Base-by-base conservation (phyloP, 2,113 vertebrate genomes). In the Cochlearius cochlearius region DNA sequence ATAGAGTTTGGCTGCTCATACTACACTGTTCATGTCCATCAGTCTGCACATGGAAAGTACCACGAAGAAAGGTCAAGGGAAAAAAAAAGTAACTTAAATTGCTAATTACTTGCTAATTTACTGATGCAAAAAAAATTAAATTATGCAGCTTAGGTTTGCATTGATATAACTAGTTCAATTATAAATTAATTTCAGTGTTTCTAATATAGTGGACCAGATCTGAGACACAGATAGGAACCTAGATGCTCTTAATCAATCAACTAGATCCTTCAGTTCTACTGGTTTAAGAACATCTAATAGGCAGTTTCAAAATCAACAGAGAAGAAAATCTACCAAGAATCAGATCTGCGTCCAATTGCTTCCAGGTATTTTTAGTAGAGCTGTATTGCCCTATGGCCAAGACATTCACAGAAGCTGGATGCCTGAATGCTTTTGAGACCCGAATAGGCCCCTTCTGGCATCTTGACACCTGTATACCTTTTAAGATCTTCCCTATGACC, bases 371-470 rank as follows among this genome's bases (percentile, higher is more conserved):
- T 79, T 55, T 8, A 83, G 47, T 11, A 36, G 39, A 55, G 10
- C 49, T 68, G 25, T 15, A 22, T 3, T 45, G n/a, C 41, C 58
- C n/a, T 76, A 5, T 2, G 3, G 15, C 41, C 50, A 68, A 19
- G 50, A 22, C 64, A 41, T 20, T 50, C 36, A 32, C 19, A 56
- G 55, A 34, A 78, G 30, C 38, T 27, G 15, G 34, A 53, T 14
- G 64, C 23, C 23, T 9, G 10, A 10, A 7, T 26, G 68, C 50
- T 47, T 92, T 4, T 39, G 39, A 29, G 41, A 69, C 12, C 34
- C 1, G 0, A 23, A 50, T 0, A 4, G 5, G 23, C 30, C n/a
- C 3, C 21, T 50, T 49, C 25, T 29, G 20, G 26, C 1, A 67
- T 7, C 14, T 26, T 14, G 4, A 52, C 20, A 72, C 10, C 49